These are phyloP conservation scores for Copsychus sechellarum DNA, from an alignment of 2,113 vertebrate species.

Conservation along the genomic window DNA sequence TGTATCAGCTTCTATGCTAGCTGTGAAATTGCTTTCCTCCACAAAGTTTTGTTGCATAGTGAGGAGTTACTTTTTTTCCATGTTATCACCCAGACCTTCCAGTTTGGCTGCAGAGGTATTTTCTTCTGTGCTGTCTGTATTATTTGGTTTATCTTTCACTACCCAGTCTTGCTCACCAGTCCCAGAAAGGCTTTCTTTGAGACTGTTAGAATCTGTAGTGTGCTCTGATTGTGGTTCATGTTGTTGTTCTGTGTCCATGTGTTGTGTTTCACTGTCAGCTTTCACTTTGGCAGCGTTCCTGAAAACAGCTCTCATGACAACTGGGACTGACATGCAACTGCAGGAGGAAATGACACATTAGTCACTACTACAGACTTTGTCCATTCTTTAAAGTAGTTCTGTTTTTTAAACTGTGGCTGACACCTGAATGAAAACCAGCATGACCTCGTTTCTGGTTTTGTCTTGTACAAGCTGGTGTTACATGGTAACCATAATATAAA, in stretches of 20 bases:
- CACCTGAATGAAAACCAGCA: background rate
- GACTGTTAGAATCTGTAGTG: background rate
- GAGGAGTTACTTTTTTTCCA: background rate
- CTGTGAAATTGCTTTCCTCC: background rate
- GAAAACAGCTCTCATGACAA: constrained; percentile 77
- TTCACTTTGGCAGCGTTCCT: constrained; percentile 39
- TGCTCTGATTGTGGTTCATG: background rate
- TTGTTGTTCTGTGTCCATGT: background rate
- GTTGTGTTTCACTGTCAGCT: background rate
- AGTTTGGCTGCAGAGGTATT: background rate
- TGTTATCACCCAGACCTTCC: background rate
- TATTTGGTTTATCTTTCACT: background rate
- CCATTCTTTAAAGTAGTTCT: background rate
- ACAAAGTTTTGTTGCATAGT: background rate
- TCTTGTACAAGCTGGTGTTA: background rate
- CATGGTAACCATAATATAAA: background rate
- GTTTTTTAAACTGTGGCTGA: background rate
- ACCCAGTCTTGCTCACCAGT: background rate
- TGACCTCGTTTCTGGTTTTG: background rate
- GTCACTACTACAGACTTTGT: background rate
- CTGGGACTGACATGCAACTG: constrained; percentile 84
- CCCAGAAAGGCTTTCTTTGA: background rate
- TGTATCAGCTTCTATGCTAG: background rate
- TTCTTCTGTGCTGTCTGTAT: background rate
- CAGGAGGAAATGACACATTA: background rate